Conservation (phyloP, 2,797 vertebrate species). For the Halcyon smyrnensis region DNA sequence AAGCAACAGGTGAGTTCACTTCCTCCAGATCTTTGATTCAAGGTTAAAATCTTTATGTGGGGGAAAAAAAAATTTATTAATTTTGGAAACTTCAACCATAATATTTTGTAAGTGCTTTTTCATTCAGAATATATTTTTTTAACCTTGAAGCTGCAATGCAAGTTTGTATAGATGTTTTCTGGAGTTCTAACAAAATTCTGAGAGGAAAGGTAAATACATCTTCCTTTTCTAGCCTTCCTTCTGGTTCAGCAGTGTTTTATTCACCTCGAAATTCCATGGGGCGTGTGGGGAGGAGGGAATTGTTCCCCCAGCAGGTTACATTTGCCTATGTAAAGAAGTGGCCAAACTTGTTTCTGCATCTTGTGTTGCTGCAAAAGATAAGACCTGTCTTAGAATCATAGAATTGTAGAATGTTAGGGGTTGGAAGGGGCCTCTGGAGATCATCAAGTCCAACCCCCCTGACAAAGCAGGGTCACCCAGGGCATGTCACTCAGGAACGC, state of each 20-base stretch:
- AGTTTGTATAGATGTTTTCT: not conserved
- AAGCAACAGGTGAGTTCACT: not conserved
- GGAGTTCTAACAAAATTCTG: not conserved
- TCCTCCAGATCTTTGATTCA: not conserved
- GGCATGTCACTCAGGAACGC: no score
- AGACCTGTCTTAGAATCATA: not conserved
- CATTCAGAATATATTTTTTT: not conserved
- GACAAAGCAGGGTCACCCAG: no score
- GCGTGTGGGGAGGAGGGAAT: not conserved
- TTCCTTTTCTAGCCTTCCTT: not conserved
- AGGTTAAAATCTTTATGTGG: not conserved
- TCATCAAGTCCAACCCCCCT: no score
- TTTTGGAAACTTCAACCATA: not conserved
- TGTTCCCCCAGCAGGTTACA: not conserved
- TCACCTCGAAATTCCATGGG: not conserved
- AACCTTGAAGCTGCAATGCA: not conserved
- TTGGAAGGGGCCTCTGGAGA: no score
- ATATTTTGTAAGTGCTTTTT: not conserved
- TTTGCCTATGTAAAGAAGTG: not conserved
- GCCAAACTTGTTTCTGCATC: not conserved
- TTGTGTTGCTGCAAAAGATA: not conserved
- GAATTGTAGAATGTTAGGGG: no score
- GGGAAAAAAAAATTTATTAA: not conserved
- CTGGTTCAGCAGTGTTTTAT: not conserved
- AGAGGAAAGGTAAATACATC: not conserved